Conservation (phyloP, 2,888 invertebrate genomes). For the Thera obeliscata region DNA sequence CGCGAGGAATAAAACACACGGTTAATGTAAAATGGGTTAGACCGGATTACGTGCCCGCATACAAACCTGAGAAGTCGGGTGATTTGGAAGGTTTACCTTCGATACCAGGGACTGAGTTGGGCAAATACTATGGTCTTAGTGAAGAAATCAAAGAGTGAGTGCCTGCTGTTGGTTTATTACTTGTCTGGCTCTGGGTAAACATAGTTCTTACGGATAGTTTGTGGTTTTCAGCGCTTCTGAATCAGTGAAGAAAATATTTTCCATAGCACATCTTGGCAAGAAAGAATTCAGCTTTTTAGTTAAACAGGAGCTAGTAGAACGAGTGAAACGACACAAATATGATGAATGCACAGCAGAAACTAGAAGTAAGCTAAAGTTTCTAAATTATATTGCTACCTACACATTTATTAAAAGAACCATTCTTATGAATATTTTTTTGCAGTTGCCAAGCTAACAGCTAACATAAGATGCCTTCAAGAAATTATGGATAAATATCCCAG, state of each 20-base stretch:
- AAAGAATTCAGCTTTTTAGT: conserved; percentile 80
- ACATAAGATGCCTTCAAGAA: conserved; percentile 88
- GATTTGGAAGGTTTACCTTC: conserved; percentile 86
- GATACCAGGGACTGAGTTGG: conserved; percentile 80
- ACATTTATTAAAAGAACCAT: too few species aligned
- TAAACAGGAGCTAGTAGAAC: conserved; percentile 80
- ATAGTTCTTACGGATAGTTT: not conserved
- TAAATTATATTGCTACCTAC: not conserved
- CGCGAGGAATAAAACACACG: conserved; percentile 86
- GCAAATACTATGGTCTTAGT: conserved; percentile 83
- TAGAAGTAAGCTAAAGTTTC: conserved; percentile 79
- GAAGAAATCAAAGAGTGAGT: conserved; percentile 89
- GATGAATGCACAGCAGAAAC: conserved; percentile 89
- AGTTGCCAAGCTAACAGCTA: conserved; percentile 92
- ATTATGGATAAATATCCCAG: conserved; percentile 83
- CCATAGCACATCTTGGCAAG: conserved; percentile 86
- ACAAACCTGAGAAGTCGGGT: conserved; percentile 88
- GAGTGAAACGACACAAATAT: conserved; percentile 88
- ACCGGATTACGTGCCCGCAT: conserved; percentile 87
- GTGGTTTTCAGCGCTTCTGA: conserved; percentile 87
- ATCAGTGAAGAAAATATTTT: conserved; percentile 88
- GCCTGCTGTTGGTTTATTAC: not conserved
- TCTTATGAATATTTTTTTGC: conserved; percentile 23
- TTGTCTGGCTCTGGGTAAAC: not conserved
- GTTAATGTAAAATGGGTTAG: conserved; percentile 91